These are phyloP conservation scores for Onchidella celtica DNA, from an alignment of 2,888 invertebrate species.

Conservation along the genomic window DNA sequence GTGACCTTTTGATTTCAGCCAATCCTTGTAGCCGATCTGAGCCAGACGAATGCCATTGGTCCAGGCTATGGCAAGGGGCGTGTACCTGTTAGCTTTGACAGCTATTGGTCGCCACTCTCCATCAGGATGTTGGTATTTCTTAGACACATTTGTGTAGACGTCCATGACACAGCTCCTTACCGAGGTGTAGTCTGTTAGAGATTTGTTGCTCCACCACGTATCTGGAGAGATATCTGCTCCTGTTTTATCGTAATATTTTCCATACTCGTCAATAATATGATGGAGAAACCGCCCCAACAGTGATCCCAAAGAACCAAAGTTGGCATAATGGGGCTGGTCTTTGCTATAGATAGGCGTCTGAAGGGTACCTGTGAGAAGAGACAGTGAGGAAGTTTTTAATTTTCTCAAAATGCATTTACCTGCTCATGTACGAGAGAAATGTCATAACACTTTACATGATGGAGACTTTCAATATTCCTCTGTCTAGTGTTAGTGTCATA, in stretches of 20 bases:
- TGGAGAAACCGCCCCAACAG: slow-evolving; percentile 68
- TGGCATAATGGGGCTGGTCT: slow-evolving; percentile 68
- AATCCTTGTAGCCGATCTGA: slow-evolving; percentile 67
- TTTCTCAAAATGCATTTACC: no score
- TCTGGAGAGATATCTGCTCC: slow-evolving; percentile 57
- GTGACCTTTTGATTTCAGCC: slow-evolving; percentile 59
- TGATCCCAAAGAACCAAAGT: slow-evolving; percentile 74
- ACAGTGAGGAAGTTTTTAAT: no score
- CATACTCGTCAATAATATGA: slow-evolving; percentile 69
- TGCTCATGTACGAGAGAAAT: no score
- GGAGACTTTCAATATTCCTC: no score
- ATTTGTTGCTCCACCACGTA: slow-evolving; percentile 72
- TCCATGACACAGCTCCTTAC: slow-evolving; percentile 63
- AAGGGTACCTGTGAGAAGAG: no score
- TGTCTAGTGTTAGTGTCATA: no score
- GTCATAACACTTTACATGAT: no score
- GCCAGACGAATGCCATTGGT: slow-evolving; percentile 49
- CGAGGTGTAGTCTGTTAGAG: slow-evolving; percentile 59
- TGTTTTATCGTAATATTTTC: slow-evolving; percentile 64
- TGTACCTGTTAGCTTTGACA: slow-evolving; percentile 14
- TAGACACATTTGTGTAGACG: slow-evolving; percentile 47
- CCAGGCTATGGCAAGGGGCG: slow-evolving; percentile 43
- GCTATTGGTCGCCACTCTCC: not conserved
- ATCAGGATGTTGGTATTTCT: slow-evolving; percentile 3
- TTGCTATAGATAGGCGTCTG: slow-evolving; percentile 74